Base-by-base conservation (phyloP, 2,797 vertebrate genomes). In the Dendrocincla tyrannina region DNA sequence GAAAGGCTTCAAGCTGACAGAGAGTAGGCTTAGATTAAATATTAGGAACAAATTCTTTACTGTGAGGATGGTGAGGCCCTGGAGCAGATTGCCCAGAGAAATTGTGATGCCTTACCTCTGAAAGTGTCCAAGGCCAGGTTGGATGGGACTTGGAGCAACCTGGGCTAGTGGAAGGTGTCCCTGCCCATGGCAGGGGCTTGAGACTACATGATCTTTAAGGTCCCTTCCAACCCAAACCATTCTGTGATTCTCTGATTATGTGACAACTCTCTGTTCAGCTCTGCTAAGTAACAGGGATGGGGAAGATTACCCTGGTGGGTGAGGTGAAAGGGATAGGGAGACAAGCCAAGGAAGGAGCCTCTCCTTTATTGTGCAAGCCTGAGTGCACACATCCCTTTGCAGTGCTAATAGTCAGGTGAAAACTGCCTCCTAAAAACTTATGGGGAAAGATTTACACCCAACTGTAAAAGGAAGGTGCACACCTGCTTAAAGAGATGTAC, bases 121-220 rank as follows among this genome's bases (percentile, higher is more conserved):
- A 49, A 9, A 49, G 2, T 42, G 32, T 12, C 0, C 63, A 63
- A 56, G 44, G 44, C 10, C 44, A 44, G 44, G 19, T 44, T 44
- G 44, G 44, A 20, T 3, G 10, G 44, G 44, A 10, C 44, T 69
- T 37, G 32, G 63, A 75, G 35, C 35, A 42, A 1, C 14, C 10
- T 67, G 53, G 16, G 1, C 1, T 1, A 55, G 23, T 24, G 55
- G 55, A 19, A 89, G 32, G 1, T n/a, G 28, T 11, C 25, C 20
- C 17, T 81, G 33, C 8, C 25, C 20, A 16, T 23, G 25, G 41
- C 7, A 75, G 33, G 7, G 0, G 5, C 0, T 2, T 49, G 49
- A 23, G 42, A 24, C 8, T 28, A 19, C 16, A 37, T 10, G 7
- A 10, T 9, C 6, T 62, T 68, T 44, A 23, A 12, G 41, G 10